Base-by-base conservation (phyloP, 2,888 invertebrate species). In the Ornithoptera alexandrae region DNA sequence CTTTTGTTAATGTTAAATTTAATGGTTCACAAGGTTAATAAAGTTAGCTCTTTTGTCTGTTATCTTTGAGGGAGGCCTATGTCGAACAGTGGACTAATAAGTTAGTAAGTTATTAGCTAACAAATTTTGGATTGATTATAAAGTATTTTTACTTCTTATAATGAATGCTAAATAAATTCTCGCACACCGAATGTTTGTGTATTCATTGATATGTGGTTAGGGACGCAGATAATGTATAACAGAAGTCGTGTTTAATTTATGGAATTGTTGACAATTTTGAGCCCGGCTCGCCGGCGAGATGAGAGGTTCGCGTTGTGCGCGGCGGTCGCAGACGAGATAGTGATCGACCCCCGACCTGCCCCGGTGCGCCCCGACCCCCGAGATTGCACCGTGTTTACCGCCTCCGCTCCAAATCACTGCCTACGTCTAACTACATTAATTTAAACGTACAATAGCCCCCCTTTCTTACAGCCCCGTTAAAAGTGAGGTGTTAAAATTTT, bases 311-410 rank as follows among this genome's bases (percentile, higher is more conserved):
- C 56, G 56, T n/a, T 56, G 56, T n/a, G n/a, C n/a, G 18, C 56
- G 56, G n/a, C 22, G 57, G 68, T 18, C 53, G 39, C 59, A 59
- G 66, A 66, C 66, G 36, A 67, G 84, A 85, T 85, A 83, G 73
- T 71, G 66, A 73, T 72, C 76, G 85, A 85, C 85, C 84, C 30
- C 74, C 81, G 75, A 76, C 79, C 75, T 77, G 79, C 80, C 83
- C 81, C 75, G 76, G 73, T 39, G 58, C n/a, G 22, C 10, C 83
- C 81, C 75, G 76, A 73, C 56, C 68, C 20, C 12, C 15, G 72
- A 69, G 83, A 83, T 84, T 82, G 72, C 76, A 67, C 71, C 72
- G 73, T 77, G 78, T 76, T 76, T 77, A 71, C 75, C 15, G 67
- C 20, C 24, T 59, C 53, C 42, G 60, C 63, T 63, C 63, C 63